phyloP scores from a whole-genome alignment of 2,888 invertebrate species.

The Empis livida region DNA sequence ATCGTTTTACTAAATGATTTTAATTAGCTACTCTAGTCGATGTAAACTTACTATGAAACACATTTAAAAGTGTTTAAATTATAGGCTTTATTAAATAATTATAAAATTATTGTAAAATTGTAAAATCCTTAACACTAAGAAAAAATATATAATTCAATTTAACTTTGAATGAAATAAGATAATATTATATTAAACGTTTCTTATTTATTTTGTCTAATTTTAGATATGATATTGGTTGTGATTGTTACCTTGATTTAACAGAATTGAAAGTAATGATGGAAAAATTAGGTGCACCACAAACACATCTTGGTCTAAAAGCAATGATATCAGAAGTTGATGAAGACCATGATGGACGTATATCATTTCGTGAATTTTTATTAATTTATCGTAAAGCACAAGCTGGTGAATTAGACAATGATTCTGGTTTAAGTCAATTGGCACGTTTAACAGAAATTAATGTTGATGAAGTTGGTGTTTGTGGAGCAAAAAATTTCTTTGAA shows the following conservation, averaged over 20 bases:
- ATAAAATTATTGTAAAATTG: too few species aligned
- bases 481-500: slow-evolving; percentile 91
- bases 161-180: too few species aligned
- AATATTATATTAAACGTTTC: too few species aligned
- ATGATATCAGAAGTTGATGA: slow-evolving; percentile 91
- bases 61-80: too few species aligned
- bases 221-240: slow-evolving; percentile 82
- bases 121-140: too few species aligned
- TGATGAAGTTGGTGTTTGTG: slow-evolving; percentile 86
- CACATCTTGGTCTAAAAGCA: slow-evolving; percentile 83
- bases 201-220: slow-evolving; percentile 19
- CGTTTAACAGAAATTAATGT: slow-evolving; percentile 83
- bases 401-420: slow-evolving; percentile 76
- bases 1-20: too few species aligned
- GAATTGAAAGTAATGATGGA: slow-evolving; percentile 97
- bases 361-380: slow-evolving; percentile 76
- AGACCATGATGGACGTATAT: slow-evolving; percentile 72
- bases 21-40: too few species aligned
- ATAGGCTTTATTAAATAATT: too few species aligned
- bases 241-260: slow-evolving; percentile 76
- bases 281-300: slow-evolving; percentile 87
- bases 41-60: too few species aligned
- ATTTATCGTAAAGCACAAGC: slow-evolving; percentile 80
- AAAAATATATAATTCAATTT: too few species aligned
- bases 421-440: slow-evolving; percentile 76